These are phyloP conservation scores for Laticauda laticaudata DNA, from an alignment of 2,113 vertebrate genomes.

Conservation along the genomic window DNA sequence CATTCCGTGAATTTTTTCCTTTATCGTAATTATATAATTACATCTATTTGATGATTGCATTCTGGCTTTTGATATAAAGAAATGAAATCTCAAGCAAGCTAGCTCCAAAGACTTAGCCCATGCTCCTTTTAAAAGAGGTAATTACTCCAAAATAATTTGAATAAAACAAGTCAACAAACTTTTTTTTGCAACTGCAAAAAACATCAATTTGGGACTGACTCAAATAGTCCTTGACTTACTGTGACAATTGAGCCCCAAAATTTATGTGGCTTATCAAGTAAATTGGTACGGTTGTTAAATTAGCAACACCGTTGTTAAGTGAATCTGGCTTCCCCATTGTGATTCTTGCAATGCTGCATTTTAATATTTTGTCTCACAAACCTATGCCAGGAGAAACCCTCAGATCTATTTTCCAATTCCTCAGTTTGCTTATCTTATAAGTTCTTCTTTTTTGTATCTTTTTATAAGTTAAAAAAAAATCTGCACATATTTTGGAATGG, in stretches of 20 bases:
- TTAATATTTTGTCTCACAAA: background rate
- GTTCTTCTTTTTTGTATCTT: too few species aligned
- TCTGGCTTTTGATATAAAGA: background rate
- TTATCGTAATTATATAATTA: background rate
- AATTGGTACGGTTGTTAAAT: too few species aligned
- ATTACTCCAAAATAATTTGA: slow-evolving; percentile 31
- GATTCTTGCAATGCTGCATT: background rate
- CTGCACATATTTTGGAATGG: background rate
- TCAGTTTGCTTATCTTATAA: background rate
- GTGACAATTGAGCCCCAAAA: too few species aligned
- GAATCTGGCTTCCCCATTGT: too few species aligned
- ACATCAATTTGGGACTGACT: slow-evolving; percentile 48
- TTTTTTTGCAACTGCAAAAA: slow-evolving; percentile 37
- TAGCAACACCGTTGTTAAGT: too few species aligned
- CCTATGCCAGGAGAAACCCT: too few species aligned
- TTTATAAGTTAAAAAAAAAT: background rate
- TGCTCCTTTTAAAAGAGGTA: slow-evolving; percentile 32
- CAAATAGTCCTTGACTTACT: too few species aligned
- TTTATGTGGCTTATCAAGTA: too few species aligned
- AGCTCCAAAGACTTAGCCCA: slow-evolving; percentile 15
- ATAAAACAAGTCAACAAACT: slow-evolving; percentile 44
- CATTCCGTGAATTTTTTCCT: background rate
- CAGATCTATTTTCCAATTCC: background rate
- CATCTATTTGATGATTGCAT: background rate
- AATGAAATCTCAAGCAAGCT: background rate